Base-by-base conservation (phyloP, 2,797 vertebrate genomes). In the Eulemur mongoz region DNA sequence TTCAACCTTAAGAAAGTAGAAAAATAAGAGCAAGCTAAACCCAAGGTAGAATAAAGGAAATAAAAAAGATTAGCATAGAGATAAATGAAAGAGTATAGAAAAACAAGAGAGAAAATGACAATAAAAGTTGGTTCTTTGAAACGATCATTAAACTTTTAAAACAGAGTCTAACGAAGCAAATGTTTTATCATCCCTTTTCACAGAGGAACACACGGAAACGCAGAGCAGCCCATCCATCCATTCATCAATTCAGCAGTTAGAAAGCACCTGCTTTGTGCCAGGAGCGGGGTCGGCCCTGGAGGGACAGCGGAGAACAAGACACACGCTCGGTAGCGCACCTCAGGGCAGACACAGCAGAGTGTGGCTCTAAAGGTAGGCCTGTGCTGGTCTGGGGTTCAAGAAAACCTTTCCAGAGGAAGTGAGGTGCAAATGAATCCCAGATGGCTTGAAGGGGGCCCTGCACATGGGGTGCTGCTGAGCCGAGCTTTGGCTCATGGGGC, bases 121-220 rank as follows among this genome's bases (percentile, higher is more conserved):
- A 80, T 18, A 32, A 67, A 91, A 75, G 17, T 54, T 81, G 11
- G 27, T 23, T 5, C 27, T 69, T 94, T 50, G 4, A 54, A 89
- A 89, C 92, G 20, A 70, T 86, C 12, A 35, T 2, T 85, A 70
- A 92, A 73, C 81, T 93, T 94, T 79, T 30, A 35, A 59, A 92
- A 88, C 69, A 54, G 85, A 93, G 65, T 10, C 38, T 10, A 17
- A 11, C 3, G 22, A 88, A 48, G 20, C 82, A 32, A 45, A 20
- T 90, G 18, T 78, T 75, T 75, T n/a, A n/a, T 90, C 65, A 59
- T 38, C 45, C 35, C 45, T 35, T 35, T 76, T 73, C 76, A 94
- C 80, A 45, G 52, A 38, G 15, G 20, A 78, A 59, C 82, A 54
- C 61, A 59, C 48, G 12, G 54, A 88, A 69, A 82, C 35, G 27